These are phyloP conservation scores for Nomada lathburiana DNA, from an alignment of 2,888 invertebrate genomes.

Conservation along the genomic window DNA sequence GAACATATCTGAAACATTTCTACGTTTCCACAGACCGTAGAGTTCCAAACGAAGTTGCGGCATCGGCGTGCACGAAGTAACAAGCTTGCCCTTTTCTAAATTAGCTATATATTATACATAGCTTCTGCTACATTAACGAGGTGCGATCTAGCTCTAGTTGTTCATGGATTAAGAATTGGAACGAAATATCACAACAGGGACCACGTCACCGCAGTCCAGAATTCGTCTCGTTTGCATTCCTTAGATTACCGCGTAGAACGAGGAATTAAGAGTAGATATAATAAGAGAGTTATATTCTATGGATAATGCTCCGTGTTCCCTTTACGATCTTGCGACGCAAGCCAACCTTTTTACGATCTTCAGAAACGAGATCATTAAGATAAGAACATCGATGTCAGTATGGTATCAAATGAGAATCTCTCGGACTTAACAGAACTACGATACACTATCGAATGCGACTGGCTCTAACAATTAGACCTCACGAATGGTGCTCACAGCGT, in stretches of 20 bases:
- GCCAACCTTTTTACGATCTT: neutral
- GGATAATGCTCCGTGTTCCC: neutral
- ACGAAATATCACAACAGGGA: slow-evolving; percentile 24
- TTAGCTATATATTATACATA: neutral
- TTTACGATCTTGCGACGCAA: neutral
- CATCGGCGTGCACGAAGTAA: neutral
- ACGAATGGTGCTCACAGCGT: neutral
- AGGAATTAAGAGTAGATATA: neutral
- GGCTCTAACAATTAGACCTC: neutral
- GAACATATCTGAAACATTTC: slow-evolving; percentile 22
- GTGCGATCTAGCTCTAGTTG: neutral
- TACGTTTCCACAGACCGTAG: neutral
- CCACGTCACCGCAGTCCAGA: slow-evolving; percentile 20
- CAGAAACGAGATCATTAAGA: neutral
- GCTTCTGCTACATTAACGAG: neutral
- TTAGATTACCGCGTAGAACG: neutral
- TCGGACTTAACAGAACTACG: too few relatives aligned
- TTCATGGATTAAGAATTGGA: neutral
- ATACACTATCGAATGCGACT: too few relatives aligned
- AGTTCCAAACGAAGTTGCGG: neutral
- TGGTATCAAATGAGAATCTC: neutral
- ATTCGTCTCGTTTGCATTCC: slow-evolving; percentile 11
- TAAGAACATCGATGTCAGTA: neutral
- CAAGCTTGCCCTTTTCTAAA: neutral
- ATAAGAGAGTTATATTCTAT: neutral